Conservation (phyloP, 2,113 vertebrate genomes). For the Rissa tridactyla region DNA sequence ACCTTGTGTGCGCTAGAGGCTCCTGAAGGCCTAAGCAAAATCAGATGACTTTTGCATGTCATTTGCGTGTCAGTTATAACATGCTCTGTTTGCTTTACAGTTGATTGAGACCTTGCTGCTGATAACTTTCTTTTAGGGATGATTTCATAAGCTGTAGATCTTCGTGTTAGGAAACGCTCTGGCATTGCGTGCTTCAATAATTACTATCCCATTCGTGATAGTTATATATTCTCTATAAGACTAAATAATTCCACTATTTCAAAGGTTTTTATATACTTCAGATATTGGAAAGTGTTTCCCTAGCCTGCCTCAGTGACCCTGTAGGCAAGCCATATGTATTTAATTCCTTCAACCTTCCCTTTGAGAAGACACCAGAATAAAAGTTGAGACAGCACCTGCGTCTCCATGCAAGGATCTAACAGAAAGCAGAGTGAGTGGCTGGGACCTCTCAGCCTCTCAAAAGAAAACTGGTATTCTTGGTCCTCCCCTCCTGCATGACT, state of each 20-base stretch:
- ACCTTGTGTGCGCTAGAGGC: background rate
- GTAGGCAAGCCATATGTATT: background rate
- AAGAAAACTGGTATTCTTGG: background rate
- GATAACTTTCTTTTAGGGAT: background rate
- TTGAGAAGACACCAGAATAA: background rate
- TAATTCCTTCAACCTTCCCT: background rate
- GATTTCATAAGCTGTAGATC: background rate
- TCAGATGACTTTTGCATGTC: background rate
- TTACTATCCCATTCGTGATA: background rate
- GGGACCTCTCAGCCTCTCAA: background rate
- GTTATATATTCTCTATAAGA: background rate
- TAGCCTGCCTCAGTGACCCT: background rate
- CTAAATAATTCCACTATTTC: background rate
- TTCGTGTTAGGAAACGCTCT: background rate
- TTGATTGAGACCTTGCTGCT: background rate
- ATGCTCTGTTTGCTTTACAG: background rate
- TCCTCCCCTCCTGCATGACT: background rate
- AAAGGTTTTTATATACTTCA: background rate
- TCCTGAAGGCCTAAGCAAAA: background rate
- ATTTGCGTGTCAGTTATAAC: background rate
- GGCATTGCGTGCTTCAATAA: fast-evolving
- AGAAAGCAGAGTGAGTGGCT: background rate
- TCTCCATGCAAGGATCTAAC: background rate
- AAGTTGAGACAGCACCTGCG: background rate
- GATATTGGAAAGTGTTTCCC: background rate